phyloP scores from a whole-genome alignment of 2,888 invertebrate species.

The Apamea crenata region DNA sequence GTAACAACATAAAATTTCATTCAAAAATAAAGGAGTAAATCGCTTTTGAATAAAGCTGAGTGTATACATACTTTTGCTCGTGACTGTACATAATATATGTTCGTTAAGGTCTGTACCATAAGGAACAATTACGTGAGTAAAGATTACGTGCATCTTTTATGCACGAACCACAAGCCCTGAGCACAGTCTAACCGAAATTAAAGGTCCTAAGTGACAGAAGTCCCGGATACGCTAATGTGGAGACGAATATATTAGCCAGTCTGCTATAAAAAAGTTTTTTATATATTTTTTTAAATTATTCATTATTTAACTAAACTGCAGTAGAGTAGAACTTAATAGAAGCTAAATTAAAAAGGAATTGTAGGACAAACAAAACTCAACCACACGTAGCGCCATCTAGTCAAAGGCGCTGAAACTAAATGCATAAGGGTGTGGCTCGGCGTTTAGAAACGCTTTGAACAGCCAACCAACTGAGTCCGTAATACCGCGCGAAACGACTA shows the following conservation, averaged over 20 bases:
- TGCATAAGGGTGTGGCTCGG: not conserved
- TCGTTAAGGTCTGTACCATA: not conserved
- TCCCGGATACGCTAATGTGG: not conserved
- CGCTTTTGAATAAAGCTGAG: no score
- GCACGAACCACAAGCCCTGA: not conserved
- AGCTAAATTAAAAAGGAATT: no score
- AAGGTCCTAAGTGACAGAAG: not conserved
- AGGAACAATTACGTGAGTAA: not conserved
- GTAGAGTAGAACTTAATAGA: not conserved
- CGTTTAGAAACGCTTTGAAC: constrained; percentile 9
- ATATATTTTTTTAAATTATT: not conserved
- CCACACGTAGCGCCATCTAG: constrained; percentile 76
- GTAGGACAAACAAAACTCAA: not conserved
- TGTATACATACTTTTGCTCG: no score
- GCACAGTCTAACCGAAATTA: not conserved
- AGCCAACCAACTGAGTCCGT: constrained; percentile 18
- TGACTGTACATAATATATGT: not conserved
- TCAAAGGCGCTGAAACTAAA: constrained; percentile 67
- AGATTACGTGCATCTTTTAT: not conserved
- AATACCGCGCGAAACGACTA: constrained; percentile 50
- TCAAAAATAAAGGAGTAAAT: no score
- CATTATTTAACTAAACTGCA: not conserved
- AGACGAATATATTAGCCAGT: not conserved
- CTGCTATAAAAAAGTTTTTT: not conserved
- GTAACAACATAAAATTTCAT: no score